These are phyloP conservation scores for Anoplius nigerrimus DNA, from an alignment of 2,888 invertebrate genomes.

Conservation along the genomic window DNA sequence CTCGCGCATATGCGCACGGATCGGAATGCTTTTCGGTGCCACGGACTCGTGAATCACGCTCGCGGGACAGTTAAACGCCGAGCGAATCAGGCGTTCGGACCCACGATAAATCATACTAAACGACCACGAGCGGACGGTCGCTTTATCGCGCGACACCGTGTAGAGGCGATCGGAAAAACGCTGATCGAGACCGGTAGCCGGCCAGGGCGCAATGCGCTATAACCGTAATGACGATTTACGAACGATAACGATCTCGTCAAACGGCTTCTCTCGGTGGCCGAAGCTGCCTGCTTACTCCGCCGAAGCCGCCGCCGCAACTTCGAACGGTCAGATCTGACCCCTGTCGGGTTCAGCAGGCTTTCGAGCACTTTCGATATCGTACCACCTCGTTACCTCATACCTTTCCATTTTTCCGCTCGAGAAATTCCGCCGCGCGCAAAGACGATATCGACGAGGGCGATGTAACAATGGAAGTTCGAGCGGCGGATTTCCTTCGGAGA, in stretches of 20 bases:
- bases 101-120: constrained; percentile 44
- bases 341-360: no score
- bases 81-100: not conserved
- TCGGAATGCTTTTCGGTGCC: no score
- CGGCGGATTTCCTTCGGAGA: no score
- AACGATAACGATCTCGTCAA: constrained; percentile 46
- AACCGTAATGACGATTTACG: constrained; percentile 49
- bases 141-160: constrained; percentile 38
- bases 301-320: constrained; percentile 10
- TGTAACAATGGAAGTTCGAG: no score
- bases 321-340: no score
- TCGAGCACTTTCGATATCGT: no score
- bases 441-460: no score
- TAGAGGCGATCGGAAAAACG: constrained; percentile 35
- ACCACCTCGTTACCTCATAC: no score
- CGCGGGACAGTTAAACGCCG: constrained; percentile 8
- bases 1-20: no score
- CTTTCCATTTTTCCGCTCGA: not conserved
- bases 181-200: constrained; percentile 34
- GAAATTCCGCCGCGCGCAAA: not conserved
- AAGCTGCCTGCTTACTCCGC: constrained; percentile 3
- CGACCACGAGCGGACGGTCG: constrained; percentile 29
- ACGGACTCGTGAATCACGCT: no score
- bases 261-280: constrained; percentile 25
- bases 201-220: constrained; percentile 17